Conservation (phyloP, 2,113 vertebrate species). For the Callospermophilus lateralis region DNA sequence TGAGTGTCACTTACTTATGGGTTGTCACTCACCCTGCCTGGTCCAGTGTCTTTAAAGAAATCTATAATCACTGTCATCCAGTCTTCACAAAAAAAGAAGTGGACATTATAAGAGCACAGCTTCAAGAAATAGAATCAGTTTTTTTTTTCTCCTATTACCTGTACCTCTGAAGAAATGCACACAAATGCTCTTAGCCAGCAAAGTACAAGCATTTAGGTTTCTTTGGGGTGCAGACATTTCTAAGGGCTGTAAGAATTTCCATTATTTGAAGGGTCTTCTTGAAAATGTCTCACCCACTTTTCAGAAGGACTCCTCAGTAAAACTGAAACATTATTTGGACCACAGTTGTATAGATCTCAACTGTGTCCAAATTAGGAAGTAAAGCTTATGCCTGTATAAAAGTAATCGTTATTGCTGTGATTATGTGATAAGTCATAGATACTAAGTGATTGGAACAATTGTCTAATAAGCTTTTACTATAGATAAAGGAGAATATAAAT, state of each 20-base stretch:
- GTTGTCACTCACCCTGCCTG: neutral
- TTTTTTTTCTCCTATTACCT: neutral
- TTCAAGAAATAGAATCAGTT: neutral
- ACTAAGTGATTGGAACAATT: neutral
- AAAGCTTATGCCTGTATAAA: neutral
- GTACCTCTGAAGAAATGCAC: neutral
- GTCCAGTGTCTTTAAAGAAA: neutral
- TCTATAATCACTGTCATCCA: constrained; percentile 11
- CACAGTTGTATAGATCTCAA: neutral
- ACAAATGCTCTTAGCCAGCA: neutral
- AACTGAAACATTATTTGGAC: neutral
- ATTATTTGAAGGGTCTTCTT: constrained; percentile 71
- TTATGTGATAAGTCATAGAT: neutral
- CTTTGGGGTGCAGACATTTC: constrained; percentile 52
- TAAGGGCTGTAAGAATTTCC: constrained; percentile 62
- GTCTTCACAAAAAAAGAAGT: neutral
- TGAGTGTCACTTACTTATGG: constrained; percentile 1
- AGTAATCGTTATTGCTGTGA: neutral
- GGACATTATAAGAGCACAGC: neutral
- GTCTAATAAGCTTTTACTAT: neutral
- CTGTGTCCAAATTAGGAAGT: neutral
- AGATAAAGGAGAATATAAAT: neutral
- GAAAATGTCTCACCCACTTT: constrained; percentile 60
- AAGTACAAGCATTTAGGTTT: constrained; percentile 22
- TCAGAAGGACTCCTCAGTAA: constrained; percentile 18